Evolutionary conservation across 2,888 invertebrate species (phyloP).

Genomic region (Polymixis flavicincta): DNA sequence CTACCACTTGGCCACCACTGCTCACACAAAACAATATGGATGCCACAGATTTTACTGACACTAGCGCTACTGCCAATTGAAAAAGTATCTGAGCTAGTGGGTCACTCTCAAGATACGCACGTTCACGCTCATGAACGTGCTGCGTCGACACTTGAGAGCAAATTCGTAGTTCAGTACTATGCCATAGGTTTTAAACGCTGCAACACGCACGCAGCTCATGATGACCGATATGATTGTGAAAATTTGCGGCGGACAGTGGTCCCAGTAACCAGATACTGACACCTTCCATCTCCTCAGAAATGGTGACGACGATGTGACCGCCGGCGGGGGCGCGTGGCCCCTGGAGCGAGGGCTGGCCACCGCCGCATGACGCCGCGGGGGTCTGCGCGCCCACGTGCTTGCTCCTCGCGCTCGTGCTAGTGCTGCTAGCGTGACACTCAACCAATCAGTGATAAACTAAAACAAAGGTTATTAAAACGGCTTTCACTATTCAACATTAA

Average conservation of each 20-base stretch:
- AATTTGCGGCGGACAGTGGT: background rate
- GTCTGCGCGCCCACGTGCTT: constrained; percentile 44
- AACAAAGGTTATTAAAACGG: constrained; percentile 59
- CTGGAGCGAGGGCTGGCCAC: constrained; percentile 85
- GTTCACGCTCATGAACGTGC: background rate
- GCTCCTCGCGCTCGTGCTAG: constrained; percentile 54
- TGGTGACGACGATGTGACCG: constrained; percentile 88
- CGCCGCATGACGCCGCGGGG: constrained; percentile 66
- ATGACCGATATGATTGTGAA: background rate
- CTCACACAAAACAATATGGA: background rate
- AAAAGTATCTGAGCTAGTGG: background rate
- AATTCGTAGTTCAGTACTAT: background rate
- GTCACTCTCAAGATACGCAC: background rate
- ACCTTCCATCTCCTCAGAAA: constrained; percentile 72
- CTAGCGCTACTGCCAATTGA: no score
- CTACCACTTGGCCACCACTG: no score
- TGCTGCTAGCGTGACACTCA: constrained; percentile 74
- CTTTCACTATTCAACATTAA: constrained; percentile 32
- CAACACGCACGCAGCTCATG: background rate
- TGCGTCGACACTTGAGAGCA: background rate
- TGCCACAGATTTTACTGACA: background rate
- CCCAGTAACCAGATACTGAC: background rate
- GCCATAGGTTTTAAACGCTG: background rate
- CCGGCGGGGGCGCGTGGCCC: constrained; percentile 79
- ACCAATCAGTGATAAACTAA: constrained; percentile 39